Percentiles rank a stretch among this genome's conserved stretches.
Evolutionary conservation across 2,797 vertebrate genomes (phyloP).

Genomic region (Myotis daubentonii): DNA sequence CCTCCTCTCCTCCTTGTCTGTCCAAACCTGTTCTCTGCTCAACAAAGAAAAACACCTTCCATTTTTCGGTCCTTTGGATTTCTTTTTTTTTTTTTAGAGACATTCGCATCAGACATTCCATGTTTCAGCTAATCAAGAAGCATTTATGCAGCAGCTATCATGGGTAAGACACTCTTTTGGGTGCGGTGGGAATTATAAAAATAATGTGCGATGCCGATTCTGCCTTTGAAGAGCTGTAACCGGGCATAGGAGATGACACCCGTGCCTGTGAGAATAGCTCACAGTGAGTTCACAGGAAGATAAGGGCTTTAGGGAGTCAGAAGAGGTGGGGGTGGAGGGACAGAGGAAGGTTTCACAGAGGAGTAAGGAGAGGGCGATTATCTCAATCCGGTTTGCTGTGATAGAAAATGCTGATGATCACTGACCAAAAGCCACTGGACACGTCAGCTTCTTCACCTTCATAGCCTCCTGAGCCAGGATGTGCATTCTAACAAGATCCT

Average conservation of each 20-base stretch:
- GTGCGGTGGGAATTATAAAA: not conserved
- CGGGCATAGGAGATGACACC: not conserved
- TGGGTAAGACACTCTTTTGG: not conserved
- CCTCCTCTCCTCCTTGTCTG: not conserved
- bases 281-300: not conserved
- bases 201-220: not conserved
- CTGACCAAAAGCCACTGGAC: not conserved
- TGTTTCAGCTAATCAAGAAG: constrained; percentile 31
- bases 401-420: not conserved
- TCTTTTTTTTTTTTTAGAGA: not conserved
- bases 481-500: not conserved
- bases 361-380: not conserved
- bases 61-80: not conserved
- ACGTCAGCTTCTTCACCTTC: not conserved
- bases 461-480: not conserved
- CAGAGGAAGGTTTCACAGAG: not conserved
- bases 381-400: not conserved
- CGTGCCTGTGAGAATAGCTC: not conserved
- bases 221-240: not conserved
- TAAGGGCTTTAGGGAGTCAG: not conserved
- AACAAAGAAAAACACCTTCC: not conserved
- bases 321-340: not conserved
- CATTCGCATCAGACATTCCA: not conserved
- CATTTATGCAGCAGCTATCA: not conserved
- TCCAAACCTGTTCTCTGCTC: not conserved